These are phyloP conservation scores for Drosophila murphyi DNA, from an alignment of 1,140 invertebrate species.

Conservation along the genomic window DNA sequence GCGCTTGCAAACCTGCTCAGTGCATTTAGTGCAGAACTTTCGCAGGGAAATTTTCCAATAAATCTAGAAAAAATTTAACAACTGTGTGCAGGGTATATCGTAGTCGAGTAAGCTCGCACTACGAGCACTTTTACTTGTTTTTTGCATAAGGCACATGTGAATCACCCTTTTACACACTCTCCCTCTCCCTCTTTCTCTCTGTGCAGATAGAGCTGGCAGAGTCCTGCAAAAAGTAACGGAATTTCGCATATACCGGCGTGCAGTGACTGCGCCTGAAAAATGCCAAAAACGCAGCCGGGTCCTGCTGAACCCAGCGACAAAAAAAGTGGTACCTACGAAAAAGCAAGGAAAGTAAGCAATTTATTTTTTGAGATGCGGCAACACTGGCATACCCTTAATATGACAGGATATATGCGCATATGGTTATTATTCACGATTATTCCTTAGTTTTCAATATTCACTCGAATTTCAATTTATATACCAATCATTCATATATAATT, in stretches of 20 bases:
- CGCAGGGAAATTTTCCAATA: no score
- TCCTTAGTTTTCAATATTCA: no score
- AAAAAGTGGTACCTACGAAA: conserved; percentile 3
- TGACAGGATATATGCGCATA: not conserved
- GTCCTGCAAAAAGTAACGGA: conserved; percentile 54
- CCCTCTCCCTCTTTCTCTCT: conserved; percentile 1
- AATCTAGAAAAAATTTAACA: no score
- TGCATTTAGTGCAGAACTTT: no score
- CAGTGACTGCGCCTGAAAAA: conserved; percentile 47
- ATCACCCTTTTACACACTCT: conserved; percentile 21
- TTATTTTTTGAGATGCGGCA: not conserved
- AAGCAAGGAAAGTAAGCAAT: conserved; percentile 5
- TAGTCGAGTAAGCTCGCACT: no score
- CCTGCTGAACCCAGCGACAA: conserved; percentile 17
- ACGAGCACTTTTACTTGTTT: not conserved
- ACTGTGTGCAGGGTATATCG: no score
- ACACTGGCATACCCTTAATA: conserved; percentile 18
- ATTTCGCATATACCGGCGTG: conserved; percentile 38
- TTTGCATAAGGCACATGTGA: conserved; percentile 1
- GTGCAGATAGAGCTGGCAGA: conserved; percentile 10
- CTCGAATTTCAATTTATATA: no score
- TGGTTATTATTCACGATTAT: no score
- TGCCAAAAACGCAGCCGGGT: conserved; percentile 59
- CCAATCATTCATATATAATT: no score
- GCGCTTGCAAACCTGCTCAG: no score